Evolutionary conservation across 1,140 invertebrate genomes (phyloP).

Genomic region (Mya arenaria): DNA sequence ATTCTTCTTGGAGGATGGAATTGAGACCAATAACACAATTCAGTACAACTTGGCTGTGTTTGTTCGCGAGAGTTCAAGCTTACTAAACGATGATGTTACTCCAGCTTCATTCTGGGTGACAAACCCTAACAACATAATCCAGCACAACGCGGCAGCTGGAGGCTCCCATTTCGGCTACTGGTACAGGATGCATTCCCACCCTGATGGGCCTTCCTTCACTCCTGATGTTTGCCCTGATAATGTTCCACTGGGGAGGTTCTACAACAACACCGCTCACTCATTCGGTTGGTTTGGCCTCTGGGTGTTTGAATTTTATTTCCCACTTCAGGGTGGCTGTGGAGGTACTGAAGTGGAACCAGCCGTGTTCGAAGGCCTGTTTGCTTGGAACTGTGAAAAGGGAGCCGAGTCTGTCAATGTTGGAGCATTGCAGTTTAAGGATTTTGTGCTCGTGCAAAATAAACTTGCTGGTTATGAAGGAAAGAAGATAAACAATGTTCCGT

Average conservation of each 20-base stretch:
- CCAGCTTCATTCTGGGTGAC: constrained; percentile 79
- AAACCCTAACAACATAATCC: constrained; percentile 78
- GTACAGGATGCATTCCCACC: constrained; percentile 78
- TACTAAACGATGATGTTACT: constrained; percentile 80
- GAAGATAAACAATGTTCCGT: constrained; percentile 54
- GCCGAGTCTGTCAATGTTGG: constrained; percentile 76
- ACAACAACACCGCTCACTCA: constrained; percentile 78
- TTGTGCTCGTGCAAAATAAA: constrained; percentile 73
- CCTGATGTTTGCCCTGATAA: constrained; percentile 71
- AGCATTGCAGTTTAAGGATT: constrained; percentile 74
- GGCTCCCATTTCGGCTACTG: constrained; percentile 80
- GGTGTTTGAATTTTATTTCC: constrained; percentile 77
- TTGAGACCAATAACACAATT: constrained; percentile 78
- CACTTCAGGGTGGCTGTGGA: constrained; percentile 66
- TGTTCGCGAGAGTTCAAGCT: constrained; percentile 76
- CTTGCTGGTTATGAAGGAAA: constrained; percentile 75
- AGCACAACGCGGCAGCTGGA: constrained; percentile 78
- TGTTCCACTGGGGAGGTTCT: constrained; percentile 71
- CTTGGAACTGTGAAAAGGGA: constrained; percentile 79
- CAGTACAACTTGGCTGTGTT: constrained; percentile 79
- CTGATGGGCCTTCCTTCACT: constrained; percentile 77
- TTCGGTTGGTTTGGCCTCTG: constrained; percentile 80
- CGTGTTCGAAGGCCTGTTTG: constrained; percentile 65
- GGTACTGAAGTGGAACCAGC: constrained; percentile 53
- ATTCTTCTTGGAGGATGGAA: constrained; percentile 80